Evolutionary conservation across 1,140 invertebrate genomes (phyloP).

Genomic region (Samia ricini): DNA sequence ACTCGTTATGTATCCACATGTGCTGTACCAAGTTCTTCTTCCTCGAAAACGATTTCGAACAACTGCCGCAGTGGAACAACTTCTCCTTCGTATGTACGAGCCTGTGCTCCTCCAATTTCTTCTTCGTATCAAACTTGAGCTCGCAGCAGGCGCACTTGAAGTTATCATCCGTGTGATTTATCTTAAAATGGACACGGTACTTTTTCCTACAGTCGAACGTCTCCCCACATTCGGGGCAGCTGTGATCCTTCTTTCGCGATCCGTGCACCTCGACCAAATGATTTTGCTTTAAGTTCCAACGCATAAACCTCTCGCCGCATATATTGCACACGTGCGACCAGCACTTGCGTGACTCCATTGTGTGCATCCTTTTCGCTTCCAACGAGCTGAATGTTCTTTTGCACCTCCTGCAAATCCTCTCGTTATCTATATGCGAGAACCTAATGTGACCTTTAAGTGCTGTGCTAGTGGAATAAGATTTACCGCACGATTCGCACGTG

Average conservation of each 20-base stretch:
- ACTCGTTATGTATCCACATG: conserved; percentile 70
- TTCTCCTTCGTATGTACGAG: conserved; percentile 62
- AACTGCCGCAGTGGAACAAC: conserved; percentile 52
- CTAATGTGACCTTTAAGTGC: conserved; percentile 32
- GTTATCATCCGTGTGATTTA: conserved; percentile 28
- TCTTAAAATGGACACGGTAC: conserved; percentile 30
- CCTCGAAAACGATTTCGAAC: conserved; percentile 73
- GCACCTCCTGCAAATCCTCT: conserved; percentile 30
- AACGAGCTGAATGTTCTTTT: conserved; percentile 12
- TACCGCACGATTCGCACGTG: conserved; percentile 46
- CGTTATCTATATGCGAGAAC: conserved; percentile 29
- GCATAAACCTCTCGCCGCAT: conserved; percentile 27
- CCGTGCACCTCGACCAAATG: conserved; percentile 27
- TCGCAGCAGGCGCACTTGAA: conserved; percentile 38
- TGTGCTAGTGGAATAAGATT: conserved; percentile 32
- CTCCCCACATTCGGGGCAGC: conserved; percentile 27
- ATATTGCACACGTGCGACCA: conserved; percentile 29
- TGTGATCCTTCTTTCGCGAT: conserved; percentile 14
- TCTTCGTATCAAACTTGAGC: conserved; percentile 53
- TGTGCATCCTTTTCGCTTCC: conserved; percentile 16
- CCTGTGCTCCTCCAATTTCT: conserved; percentile 45
- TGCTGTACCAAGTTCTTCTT: conserved; percentile 77
- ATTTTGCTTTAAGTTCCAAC: conserved; percentile 19
- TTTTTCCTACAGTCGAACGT: conserved; percentile 20
- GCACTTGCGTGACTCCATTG: conserved; percentile 15